phyloP scores from a whole-genome alignment of 1,140 invertebrate species.

The Macrostomum lignano region DNA sequence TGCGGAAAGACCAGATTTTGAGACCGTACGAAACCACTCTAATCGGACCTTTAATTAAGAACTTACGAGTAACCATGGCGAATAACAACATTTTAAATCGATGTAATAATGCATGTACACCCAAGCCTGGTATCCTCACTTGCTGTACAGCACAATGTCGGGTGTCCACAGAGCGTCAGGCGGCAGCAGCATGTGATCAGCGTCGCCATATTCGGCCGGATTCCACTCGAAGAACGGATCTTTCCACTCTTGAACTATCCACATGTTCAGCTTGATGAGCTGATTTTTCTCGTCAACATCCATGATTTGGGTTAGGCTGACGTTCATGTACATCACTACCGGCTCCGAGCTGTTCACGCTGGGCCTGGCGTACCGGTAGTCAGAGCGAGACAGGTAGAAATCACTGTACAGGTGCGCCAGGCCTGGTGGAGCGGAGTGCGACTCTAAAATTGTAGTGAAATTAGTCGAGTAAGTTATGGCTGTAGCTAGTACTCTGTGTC shows the following conservation, averaged over 20 bases:
- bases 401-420: too few relatives aligned
- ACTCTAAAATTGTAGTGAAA: too few relatives aligned
- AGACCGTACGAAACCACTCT: too few relatives aligned
- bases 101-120: background rate
- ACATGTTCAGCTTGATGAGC: conserved; percentile 21
- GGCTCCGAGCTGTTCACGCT: background rate
- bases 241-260: conserved; percentile 40
- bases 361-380: too few relatives aligned
- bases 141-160: conserved; percentile 28
- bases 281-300: conserved; percentile 17
- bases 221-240: conserved; percentile 89
- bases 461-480: too few relatives aligned
- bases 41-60: background rate
- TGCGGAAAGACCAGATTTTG: too few relatives aligned
- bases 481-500: too few relatives aligned
- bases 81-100: conserved; percentile 2
- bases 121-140: conserved; percentile 11
- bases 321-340: conserved; percentile 1
- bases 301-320: background rate
- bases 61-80: background rate
- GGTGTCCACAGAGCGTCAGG: conserved; percentile 43
- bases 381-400: too few relatives aligned
- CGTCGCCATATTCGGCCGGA: conserved; percentile 69
- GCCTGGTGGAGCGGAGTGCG: too few relatives aligned
- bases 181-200: conserved; percentile 39